Evolutionary conservation across 2,113 vertebrate genomes (phyloP), one percentile per base, ranked within the genome.

Genomic region (Anolis carolinensis): DNA sequence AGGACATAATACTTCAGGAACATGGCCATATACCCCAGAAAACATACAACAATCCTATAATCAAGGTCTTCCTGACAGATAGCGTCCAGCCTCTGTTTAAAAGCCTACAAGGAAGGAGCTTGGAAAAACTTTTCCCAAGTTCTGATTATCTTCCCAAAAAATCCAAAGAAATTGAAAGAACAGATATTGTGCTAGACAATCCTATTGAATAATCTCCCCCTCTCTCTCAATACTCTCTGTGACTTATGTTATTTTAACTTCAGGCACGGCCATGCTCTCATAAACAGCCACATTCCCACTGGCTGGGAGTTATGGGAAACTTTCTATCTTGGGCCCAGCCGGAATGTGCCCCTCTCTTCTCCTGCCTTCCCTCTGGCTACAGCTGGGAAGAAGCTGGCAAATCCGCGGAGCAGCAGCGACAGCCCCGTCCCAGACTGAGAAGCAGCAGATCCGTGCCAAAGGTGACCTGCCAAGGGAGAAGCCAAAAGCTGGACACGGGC

Each of bases 251-350:
- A 89, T 93, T 95, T 94, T 95, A 94, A 93, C 94, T 93, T 94
- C 67, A 90, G 67, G 87, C 88, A 90, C 73, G 92, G 91, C 93
- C 87, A 7, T 71, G 79, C 48, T 93, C 91, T 93, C 88, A 91
- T 91, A 95, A 94, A 91, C 87, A 72, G 55, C 67, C 84, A 81
- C 0, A 89, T 95, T 95, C 94, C 94, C 94, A 94, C 93, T 94
- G 94, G 90, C 82, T 90, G 82, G 71, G 92, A 93, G 91, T 88
- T 91, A 84, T 94, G 93, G 93, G 94, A 94, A 94, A 93, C 92
- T 84, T 94, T 89, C 94, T 94, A 94, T 93, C 94, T 95, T 94
- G 92, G 92, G 92, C 92, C 89, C 85, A 86, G 91, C 78, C 92
- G 91, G 94, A 95, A 95, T 94, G 94, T 85, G 87, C 91, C 74